Evolutionary conservation across 2,888 invertebrate genomes (phyloP).

Genomic region (Argyra leucocephala): DNA sequence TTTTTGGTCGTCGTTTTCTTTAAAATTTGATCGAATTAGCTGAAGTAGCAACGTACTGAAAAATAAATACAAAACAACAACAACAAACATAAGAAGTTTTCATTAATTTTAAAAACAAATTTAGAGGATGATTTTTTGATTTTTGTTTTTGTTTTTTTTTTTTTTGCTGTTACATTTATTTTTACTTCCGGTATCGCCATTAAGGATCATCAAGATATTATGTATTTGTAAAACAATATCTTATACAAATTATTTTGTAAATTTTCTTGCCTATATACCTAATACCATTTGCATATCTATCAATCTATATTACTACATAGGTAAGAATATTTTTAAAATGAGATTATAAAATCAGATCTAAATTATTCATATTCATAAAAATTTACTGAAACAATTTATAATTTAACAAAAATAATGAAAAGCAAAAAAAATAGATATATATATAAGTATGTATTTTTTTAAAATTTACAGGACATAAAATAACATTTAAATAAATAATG

Average conservation of each 20-base stretch:
- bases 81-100: no score
- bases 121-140: background rate
- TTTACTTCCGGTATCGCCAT: background rate
- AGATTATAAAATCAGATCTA: background rate
- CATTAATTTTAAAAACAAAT: no score
- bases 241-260: no score
- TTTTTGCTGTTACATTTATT: background rate
- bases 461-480: background rate
- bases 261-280: no score
- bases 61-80: no score
- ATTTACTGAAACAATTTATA: background rate
- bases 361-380: background rate
- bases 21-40: background rate
- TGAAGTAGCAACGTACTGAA: background rate
- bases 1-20: background rate
- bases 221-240: no score
- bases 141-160: background rate
- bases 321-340: no score
- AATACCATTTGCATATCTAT: no score
- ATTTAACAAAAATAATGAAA: background rate
- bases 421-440: background rate
- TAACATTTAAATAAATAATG: constrained; percentile 6
- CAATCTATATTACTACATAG: no score
- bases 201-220: background rate
- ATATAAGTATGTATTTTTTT: no score